phyloP scores from a whole-genome alignment of 1,140 invertebrate species.

The Drosophila varians region DNA sequence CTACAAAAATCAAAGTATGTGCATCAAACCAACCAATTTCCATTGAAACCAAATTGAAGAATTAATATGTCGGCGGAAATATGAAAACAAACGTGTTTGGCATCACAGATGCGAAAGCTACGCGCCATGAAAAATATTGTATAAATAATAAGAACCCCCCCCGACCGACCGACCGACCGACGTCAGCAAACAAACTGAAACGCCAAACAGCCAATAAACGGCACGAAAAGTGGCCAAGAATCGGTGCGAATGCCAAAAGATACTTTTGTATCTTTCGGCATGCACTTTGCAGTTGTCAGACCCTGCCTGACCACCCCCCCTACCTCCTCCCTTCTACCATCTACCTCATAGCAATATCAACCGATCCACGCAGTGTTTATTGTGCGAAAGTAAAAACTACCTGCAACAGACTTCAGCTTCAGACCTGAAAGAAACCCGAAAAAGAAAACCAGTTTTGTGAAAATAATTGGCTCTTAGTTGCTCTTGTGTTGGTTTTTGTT shows the following conservation, averaged over 20 bases:
- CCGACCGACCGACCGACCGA: slow-evolving; percentile 28
- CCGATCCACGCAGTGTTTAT: slow-evolving; percentile 35
- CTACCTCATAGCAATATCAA: background rate
- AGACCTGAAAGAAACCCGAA: slow-evolving; percentile 29
- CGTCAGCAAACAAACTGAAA: slow-evolving; percentile 47
- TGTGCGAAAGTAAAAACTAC: slow-evolving; percentile 82
- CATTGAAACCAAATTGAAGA: slow-evolving; percentile 35
- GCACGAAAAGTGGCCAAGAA: slow-evolving; percentile 38
- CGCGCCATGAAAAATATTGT: slow-evolving; percentile 54
- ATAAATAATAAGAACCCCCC: slow-evolving; percentile 52
- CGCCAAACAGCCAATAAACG: slow-evolving; percentile 32
- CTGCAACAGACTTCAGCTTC: slow-evolving; percentile 54
- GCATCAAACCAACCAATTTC: slow-evolving; percentile 9
- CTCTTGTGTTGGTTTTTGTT: slow-evolving; percentile 49
- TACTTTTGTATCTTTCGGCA: slow-evolving; percentile 66
- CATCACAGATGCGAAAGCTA: slow-evolving; percentile 58
- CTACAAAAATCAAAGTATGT: slow-evolving; percentile 26
- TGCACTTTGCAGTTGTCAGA: slow-evolving; percentile 53
- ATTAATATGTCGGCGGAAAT: slow-evolving; percentile 71
- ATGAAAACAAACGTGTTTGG: slow-evolving; percentile 76
- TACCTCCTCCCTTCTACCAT: no score
- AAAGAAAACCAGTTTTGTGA: slow-evolving; percentile 76
- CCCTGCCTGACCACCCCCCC: background rate
- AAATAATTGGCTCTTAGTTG: slow-evolving; percentile 59
- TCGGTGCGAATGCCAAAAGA: slow-evolving; percentile 50